Percentiles rank a stretch among this genome's conserved stretches.
phyloP scores from a whole-genome alignment of 2,797 vertebrate genomes.

The Acipenser ruthenus region DNA sequence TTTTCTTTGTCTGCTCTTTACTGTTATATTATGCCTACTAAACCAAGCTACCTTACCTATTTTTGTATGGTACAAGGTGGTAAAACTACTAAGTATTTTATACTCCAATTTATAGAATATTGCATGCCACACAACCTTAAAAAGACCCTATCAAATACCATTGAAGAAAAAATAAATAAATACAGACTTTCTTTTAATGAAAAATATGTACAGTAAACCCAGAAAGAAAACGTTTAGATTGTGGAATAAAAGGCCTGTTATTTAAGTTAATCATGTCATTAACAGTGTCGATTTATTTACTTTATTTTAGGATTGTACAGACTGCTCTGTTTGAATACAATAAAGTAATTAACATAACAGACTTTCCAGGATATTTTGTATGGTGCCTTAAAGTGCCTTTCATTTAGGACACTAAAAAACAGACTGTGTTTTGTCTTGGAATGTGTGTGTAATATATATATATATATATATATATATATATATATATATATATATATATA shows the following conservation, averaged over 20 bases:
- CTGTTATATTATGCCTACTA: conserved; percentile 44
- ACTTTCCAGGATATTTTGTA: conserved; percentile 59
- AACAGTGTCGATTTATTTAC: conserved; percentile 53
- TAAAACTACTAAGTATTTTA: conserved; percentile 49
- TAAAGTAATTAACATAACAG: conserved; percentile 80
- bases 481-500: too few relatives aligned
- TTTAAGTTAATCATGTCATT: conserved; percentile 50
- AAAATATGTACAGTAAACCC: conserved; percentile 34
- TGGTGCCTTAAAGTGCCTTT: conserved; percentile 62
- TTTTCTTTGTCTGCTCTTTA: conserved; percentile 53
- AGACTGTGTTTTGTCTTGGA: conserved; percentile 51
- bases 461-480: too few relatives aligned
- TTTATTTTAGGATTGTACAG: conserved; percentile 63
- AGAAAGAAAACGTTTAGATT: conserved; percentile 32
- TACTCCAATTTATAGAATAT: conserved; percentile 61
- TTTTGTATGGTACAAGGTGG: conserved; percentile 46
- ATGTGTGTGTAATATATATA: conserved; percentile 34
- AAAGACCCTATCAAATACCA: too few relatives aligned
- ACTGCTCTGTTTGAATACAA: conserved; percentile 79
- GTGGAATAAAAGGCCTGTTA: conserved; percentile 55
- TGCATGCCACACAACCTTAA: conserved; percentile 54
- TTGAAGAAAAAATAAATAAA: not conserved
- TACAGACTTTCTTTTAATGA: conserved; percentile 27
- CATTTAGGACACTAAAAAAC: conserved; percentile 67
- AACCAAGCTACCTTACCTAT: conserved; percentile 47